These are phyloP conservation scores for Hypocryptadius cinnamomeus DNA, from an alignment of 2,113 vertebrate species.

Conservation along the genomic window DNA sequence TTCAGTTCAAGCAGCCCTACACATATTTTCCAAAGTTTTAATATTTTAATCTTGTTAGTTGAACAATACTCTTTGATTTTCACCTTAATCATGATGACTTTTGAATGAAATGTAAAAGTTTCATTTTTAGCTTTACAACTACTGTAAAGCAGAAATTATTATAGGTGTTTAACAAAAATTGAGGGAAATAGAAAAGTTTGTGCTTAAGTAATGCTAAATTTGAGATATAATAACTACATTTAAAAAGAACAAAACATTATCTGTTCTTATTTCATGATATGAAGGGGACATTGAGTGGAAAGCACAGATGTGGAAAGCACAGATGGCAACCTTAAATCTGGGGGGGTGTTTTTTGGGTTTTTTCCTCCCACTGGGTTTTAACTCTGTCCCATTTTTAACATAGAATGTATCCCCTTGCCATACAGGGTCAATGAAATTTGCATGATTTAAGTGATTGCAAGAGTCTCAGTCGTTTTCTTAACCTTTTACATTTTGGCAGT, in stretches of 20 bases:
- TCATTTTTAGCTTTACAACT: neutral
- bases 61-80: neutral
- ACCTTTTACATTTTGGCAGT: neutral
- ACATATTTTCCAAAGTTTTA: neutral
- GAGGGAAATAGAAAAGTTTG: neutral
- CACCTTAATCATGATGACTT: neutral
- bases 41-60: neutral
- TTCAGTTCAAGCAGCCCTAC: neutral
- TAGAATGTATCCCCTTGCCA: neutral
- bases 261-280: neutral
- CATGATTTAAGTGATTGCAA: conserved; percentile 7
- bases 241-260: neutral
- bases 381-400: neutral
- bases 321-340: neutral
- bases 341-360: neutral
- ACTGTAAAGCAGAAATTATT: neutral
- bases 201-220: neutral
- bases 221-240: neutral
- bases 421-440: neutral
- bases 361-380: neutral
- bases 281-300: neutral
- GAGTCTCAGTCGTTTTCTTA: neutral
- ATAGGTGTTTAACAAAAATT: neutral
- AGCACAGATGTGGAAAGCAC: neutral
- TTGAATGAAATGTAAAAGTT: neutral